phyloP scores from a whole-genome alignment of 2,888 invertebrate genomes.

The Pseudoips prasinana region DNA sequence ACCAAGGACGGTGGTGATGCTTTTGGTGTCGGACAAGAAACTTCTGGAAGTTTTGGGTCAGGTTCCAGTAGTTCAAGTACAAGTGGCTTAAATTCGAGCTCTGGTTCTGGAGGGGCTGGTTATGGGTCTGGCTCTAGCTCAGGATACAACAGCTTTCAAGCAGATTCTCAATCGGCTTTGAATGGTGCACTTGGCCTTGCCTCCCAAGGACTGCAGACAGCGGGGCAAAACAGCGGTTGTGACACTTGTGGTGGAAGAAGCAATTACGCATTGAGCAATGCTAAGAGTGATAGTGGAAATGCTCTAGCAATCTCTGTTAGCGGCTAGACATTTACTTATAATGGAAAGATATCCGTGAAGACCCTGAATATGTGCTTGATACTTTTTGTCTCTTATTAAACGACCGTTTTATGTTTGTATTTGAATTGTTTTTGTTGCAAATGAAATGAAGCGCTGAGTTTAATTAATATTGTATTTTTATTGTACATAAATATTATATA shows the following conservation, averaged over 20 bases:
- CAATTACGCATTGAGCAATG: constrained; percentile 67
- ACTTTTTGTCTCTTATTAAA: no score
- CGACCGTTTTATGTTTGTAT: no score
- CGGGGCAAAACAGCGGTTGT: constrained; percentile 42
- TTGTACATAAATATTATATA: no score
- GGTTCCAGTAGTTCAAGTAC: constrained; percentile 2
- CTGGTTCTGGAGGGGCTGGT: constrained; percentile 1
- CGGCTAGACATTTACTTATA: constrained; percentile 41
- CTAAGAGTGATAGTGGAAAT: constrained; percentile 61
- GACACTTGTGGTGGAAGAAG: constrained; percentile 58
- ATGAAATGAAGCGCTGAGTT: no score
- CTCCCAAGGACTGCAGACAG: constrained; percentile 51
- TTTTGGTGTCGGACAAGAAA: constrained; percentile 9
- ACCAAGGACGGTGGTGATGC: constrained; percentile 3
- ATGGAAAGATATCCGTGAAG: no score
- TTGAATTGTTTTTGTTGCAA: no score
- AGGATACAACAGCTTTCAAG: constrained; percentile 13
- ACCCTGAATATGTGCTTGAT: no score
- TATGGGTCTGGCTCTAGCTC: constrained; percentile 4
- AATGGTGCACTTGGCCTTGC: constrained; percentile 58
- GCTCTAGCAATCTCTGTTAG: constrained; percentile 69
- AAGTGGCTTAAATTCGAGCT: not conserved
- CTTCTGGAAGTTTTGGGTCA: constrained; percentile 12
- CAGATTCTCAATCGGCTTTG: constrained; percentile 37
- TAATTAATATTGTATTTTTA: no score